Evolutionary conservation across 2,113 vertebrate species (phyloP).

Genomic region (Triplophysa siluroides): DNA sequence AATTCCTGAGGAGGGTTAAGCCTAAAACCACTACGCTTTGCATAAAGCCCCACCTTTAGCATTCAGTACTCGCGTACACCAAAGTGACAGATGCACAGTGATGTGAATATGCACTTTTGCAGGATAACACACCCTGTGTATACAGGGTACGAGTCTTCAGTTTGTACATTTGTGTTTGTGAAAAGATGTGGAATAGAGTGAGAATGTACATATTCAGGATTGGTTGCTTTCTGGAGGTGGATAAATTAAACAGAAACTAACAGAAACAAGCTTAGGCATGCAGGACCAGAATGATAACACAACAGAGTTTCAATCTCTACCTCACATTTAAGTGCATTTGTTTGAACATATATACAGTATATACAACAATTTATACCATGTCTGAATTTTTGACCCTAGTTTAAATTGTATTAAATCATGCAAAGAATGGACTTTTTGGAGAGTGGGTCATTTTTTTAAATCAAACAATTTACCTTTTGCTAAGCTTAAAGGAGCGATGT

Average conservation of each 20-base stretch:
- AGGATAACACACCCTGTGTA: background rate
- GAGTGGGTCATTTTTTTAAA: too few relatives aligned
- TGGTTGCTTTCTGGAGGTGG: background rate
- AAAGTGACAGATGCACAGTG: background rate
- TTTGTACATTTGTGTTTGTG: background rate
- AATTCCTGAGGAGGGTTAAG: constrained; percentile 34
- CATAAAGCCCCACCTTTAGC: constrained; percentile 32
- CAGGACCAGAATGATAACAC: constrained; percentile 61
- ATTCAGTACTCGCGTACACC: background rate
- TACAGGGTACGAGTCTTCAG: background rate
- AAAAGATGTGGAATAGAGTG: background rate
- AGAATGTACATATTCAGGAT: constrained; percentile 1
- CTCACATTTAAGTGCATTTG: constrained; percentile 12
- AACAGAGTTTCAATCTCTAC: background rate
- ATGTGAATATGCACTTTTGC: background rate
- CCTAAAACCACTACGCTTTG: constrained; percentile 19
- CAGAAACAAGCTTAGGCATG: constrained; percentile 66
- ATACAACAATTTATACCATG: too few relatives aligned
- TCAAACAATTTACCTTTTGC: too few relatives aligned
- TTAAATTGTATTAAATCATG: too few relatives aligned
- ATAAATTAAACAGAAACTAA: constrained; percentile 56
- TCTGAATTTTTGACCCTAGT: too few relatives aligned
- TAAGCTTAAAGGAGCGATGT: too few relatives aligned
- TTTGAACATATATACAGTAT: background rate
- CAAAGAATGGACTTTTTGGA: too few relatives aligned